Evolutionary conservation across 2,113 vertebrate species (phyloP), one percentile per base, ranked within the genome.

Genomic region (Podilymbus podiceps): DNA sequence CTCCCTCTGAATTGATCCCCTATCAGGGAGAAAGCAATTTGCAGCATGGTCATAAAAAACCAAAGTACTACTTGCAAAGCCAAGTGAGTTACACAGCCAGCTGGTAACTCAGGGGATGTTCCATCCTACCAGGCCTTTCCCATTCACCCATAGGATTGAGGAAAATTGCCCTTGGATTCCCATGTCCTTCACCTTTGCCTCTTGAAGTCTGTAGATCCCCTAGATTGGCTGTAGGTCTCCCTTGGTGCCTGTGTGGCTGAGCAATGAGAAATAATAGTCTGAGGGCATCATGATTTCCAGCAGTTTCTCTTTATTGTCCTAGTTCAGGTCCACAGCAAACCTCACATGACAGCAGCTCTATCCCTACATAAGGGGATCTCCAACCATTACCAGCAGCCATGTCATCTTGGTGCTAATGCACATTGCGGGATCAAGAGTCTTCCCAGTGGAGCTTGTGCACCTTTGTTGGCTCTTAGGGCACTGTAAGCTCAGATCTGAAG

Each of bases 71-170:
- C 5, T 64, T 75, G 40, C 56, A 46, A 47, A 31, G 50, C 15
- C 16, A n/a, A n/a, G n/a, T n/a, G n/a, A 74, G 24, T 28, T 42
- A 25, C 0, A 0, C 8, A 60, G 40, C 15, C 33, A 60, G 19
- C 47, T 67, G 68, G 42, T 59, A 81, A 58, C 19, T 58, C 42
- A 53, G 30, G 58, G 3, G 13, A 22, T 53, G 30, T 59, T 84
- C 27, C 80, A 2, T 76, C 27, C 47, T 67, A 31, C 38, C 19
- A 47, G n/a, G n/a, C n/a, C n/a, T n/a, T n/a, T n/a, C 35, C 30
- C 30, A 53, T 77, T 88, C 59, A 49, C 9, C 20, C 30, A 15
- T 24, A 31, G n/a, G 20, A 63, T 1, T 67, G n/a, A 63, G 49
- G 38, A 73, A 68, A 53, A 44, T 63, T 53, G 20, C 35, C 9